Percentiles rank a stretch among this genome's conserved stretches.
Conservation (phyloP, 1,140 invertebrate genomes). For the Solenopsis invicta region DNA sequence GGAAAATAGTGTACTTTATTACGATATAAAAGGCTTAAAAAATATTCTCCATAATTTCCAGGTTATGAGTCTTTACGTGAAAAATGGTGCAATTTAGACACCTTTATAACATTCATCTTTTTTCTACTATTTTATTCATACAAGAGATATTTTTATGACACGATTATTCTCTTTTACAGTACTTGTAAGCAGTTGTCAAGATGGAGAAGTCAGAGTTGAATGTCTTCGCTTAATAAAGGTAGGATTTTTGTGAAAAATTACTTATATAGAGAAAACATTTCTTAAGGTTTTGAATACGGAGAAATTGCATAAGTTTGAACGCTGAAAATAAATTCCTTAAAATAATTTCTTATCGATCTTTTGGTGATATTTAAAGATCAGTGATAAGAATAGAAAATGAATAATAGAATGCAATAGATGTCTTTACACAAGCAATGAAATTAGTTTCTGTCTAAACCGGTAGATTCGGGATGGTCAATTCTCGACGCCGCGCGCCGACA, state of each 20-base stretch:
- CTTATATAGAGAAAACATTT: not conserved
- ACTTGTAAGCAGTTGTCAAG: not conserved
- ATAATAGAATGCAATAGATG: not conserved
- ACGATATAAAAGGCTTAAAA: not conserved
- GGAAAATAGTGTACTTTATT: no score
- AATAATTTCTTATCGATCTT: not conserved
- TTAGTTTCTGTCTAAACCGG: slow-evolving; percentile 16
- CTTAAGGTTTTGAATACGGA: not conserved
- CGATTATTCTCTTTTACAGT: not conserved
- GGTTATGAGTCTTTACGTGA: no score
- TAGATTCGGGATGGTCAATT: not conserved
- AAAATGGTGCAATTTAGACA: not conserved
- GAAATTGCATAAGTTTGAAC: not conserved
- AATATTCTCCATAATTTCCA: not conserved
- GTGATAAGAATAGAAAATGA: not conserved
- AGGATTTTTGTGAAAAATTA: slow-evolving; percentile 10
- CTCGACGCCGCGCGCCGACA: slow-evolving; percentile 19
- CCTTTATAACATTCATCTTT: not conserved
- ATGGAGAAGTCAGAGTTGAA: not conserved
- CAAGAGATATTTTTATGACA: not conserved
- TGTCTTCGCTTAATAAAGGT: not conserved
- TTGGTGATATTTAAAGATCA: not conserved
- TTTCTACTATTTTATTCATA: not conserved
- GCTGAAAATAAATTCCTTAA: not conserved
- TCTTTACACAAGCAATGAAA: not conserved